Base-by-base conservation (phyloP, 1,140 invertebrate genomes). In the Macrobrachium nipponense region DNA sequence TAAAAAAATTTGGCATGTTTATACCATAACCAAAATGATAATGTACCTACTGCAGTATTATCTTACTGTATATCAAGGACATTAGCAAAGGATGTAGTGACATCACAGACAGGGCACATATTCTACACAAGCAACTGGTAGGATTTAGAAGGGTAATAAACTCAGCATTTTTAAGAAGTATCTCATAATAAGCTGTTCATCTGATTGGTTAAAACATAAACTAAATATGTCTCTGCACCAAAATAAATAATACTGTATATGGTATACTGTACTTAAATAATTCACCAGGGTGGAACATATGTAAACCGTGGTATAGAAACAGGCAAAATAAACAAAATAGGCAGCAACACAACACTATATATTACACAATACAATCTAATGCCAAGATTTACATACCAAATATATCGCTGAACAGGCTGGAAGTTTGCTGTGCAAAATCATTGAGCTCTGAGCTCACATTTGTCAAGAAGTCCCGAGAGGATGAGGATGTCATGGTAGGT, bases 371-470 rank as follows among this genome's bases (percentile, higher is more conserved):
- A 59, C 23, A 12, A 20, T 44, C 18, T 10, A n/a, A 72, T 43
- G 15, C 6, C 0, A 66, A 10, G 15, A n/a, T 80, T 11, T 75
- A 87, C 94, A 94, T 91, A 91, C 96, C 95, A 90, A 98, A 98
- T 88, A 98, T 93, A 90, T 96, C 97, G 84, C 95, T 97, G 90
- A 98, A 97, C 94, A 98, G 96, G 89, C 94, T 97, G 8, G 96
- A 95, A 0, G 97, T 98, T 90, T 97, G 96, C 12, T 96, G 95
- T 43, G 97, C 96, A 75, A 98, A 94, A 8, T 96, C 97, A 91
- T 98, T 98, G 51, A 98, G 92, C 91, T 97, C 96, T 27, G 93
- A 96, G 89, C 96, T 96, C 89, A 97, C 95, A 90, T 96, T 96
- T 82, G 96, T 96, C 90, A 97, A 96, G 91, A 98, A 97, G 90